Evolutionary conservation across 1,140 invertebrate genomes (phyloP).

Genomic region (Wiebesia pumilae): DNA sequence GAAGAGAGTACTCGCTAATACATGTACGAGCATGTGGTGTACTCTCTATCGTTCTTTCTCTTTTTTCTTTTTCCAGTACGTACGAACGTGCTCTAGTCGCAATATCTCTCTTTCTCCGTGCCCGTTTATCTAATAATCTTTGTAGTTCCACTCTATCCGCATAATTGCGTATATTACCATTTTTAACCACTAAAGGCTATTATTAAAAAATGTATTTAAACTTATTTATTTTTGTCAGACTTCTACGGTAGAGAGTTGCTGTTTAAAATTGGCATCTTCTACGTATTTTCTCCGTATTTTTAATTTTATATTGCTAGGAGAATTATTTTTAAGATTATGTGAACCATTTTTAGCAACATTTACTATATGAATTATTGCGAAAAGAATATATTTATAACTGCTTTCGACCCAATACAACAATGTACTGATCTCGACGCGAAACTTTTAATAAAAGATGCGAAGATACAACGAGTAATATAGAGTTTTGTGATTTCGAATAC

Average conservation of each 20-base stretch:
- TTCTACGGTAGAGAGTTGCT: background rate
- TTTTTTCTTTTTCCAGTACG: constrained; percentile 39
- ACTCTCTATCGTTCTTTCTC: constrained; percentile 7
- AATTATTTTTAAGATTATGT: background rate
- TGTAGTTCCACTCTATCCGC: constrained; percentile 8
- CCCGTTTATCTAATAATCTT: constrained; percentile 29
- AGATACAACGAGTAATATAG: constrained; percentile 9
- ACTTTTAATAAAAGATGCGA: background rate
- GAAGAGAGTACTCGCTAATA: constrained; percentile 57
- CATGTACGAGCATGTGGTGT: background rate
- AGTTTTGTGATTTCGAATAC: background rate
- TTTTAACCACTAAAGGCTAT: constrained; percentile 5
- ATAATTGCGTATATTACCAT: constrained; percentile 7
- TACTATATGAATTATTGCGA: background rate
- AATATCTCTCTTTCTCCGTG: background rate
- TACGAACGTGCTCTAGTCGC: background rate
- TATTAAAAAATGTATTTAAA: constrained; percentile 17
- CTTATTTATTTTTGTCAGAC: constrained; percentile 1
- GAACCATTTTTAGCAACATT: background rate
- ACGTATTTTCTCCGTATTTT: background rate
- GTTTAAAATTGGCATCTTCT: background rate
- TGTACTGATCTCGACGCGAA: background rate
- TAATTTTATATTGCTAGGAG: background rate
- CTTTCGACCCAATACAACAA: background rate
- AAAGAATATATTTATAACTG: background rate